phyloP scores from a whole-genome alignment of 2,888 invertebrate genomes.

The Yponomeuta malinellus region DNA sequence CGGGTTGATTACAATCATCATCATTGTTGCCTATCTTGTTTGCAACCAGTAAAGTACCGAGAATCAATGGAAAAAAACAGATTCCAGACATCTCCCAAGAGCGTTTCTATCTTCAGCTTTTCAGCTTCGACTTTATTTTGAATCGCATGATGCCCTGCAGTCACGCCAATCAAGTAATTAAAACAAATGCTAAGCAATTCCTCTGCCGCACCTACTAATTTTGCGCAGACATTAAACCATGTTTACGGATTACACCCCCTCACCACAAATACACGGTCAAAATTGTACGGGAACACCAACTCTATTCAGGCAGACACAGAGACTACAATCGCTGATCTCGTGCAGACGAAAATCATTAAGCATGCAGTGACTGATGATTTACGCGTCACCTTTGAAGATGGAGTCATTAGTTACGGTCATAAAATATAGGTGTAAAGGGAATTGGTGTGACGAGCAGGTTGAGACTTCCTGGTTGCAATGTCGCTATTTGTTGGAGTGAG shows the following conservation, averaged over 20 bases:
- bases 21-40: too few relatives aligned
- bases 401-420: constrained; percentile 6
- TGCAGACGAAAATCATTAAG: not conserved
- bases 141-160: too few relatives aligned
- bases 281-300: not conserved
- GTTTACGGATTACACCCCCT: not conserved
- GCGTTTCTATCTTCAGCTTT: too few relatives aligned
- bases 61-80: too few relatives aligned
- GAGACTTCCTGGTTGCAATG: not conserved
- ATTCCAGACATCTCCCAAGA: too few relatives aligned
- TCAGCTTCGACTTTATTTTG: too few relatives aligned
- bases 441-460: not conserved
- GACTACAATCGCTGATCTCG: not conserved
- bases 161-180: too few relatives aligned
- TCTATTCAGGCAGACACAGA: not conserved
- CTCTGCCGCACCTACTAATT: not conserved
- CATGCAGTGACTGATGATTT: constrained; percentile 1
- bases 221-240: not conserved
- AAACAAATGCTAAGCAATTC: too few relatives aligned
- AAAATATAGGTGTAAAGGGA: constrained; percentile 7
- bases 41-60: too few relatives aligned
- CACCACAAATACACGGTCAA: not conserved
- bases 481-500: not conserved
- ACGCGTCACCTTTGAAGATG: not conserved
- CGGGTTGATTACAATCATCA: too few relatives aligned